Evolutionary conservation across 2,797 vertebrate species (phyloP).

Genomic region (Rhadinocentrus ornatus): DNA sequence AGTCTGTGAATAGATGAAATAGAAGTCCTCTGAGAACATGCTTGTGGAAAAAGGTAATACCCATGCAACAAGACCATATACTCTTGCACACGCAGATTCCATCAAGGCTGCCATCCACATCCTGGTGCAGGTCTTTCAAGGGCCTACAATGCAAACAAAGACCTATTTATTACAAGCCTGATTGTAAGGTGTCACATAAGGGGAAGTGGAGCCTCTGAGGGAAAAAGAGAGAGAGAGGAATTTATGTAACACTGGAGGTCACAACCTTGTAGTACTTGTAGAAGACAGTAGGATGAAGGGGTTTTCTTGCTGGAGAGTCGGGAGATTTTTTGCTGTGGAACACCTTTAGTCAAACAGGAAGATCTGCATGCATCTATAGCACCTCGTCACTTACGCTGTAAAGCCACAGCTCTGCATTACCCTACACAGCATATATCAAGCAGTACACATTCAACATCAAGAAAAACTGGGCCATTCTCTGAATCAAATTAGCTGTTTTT

Average conservation of each 20-base stretch:
- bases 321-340: conserved; percentile 16
- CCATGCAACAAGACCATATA: not conserved
- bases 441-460: not conserved
- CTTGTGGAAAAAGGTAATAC: conserved; percentile 7
- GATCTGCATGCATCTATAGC: conserved; percentile 27
- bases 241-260: conserved; percentile 57
- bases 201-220: conserved; percentile 37
- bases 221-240: conserved; percentile 5
- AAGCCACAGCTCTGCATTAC: conserved; percentile 11
- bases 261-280: conserved; percentile 41
- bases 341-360: conserved; percentile 23
- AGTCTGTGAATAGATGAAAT: conserved; percentile 52
- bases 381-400: conserved; percentile 11
- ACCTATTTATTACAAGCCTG: conserved; percentile 50
- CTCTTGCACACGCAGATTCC: conserved; percentile 36
- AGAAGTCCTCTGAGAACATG: conserved; percentile 41
- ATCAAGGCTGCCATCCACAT: conserved; percentile 38
- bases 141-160: conserved; percentile 49
- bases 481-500: not conserved
- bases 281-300: conserved; percentile 20
- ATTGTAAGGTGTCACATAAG: conserved; percentile 58
- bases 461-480: not conserved
- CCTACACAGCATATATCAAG: not conserved
- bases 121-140: conserved; percentile 32
- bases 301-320: conserved; percentile 24